Evolutionary conservation across 2,113 vertebrate species (phyloP), one percentile per base, ranked within the genome.

Genomic region (Seriola dumerili): DNA sequence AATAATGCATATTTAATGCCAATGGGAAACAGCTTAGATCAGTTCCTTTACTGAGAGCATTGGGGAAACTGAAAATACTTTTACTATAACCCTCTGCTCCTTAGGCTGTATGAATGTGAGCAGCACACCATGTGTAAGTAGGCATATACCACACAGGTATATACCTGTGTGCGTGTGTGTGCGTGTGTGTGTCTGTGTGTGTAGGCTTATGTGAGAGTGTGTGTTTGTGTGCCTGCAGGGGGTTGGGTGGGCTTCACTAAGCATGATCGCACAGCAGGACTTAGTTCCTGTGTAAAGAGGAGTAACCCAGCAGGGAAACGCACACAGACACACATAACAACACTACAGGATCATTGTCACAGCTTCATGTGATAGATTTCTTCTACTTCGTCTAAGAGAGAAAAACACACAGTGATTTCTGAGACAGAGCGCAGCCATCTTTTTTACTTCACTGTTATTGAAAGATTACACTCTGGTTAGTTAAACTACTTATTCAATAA

Each of bases 1-100:
- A 85, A 80, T 87, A 78, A 93, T 94, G 86, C 92, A 94, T 94
- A 92, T 93, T 94, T 94, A 92, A 94, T 92, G 91, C 75, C 83
- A 76, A 90, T 81, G 84, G 89, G 84, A 94, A 94, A 85, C 46
- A 54, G 86, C 91, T 94, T 73, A 77, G 86, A 95, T 94, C 93
- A 85, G 86, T 92, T 92, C 84, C 93, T 92, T 83, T 68, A 82
- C 81, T 25, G 50, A 64, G 78, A 67, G 81, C 78, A 65, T 2
- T 64, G 77, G 57, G 79, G 54, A 76, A 69, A 78, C 36, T 69
- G 55, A 76, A 88, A 89, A 87, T 74, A 89, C 32, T 71, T 25
- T 80, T 80, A 89, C 89, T 84, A 72, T 87, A 89, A 81, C 80
- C 67, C 75, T 29, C 74, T 63, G 81, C 46, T 91, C 85, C 87